These are phyloP conservation scores for Anhinga anhinga DNA, from an alignment of 2,113 vertebrate genomes.

Conservation along the genomic window DNA sequence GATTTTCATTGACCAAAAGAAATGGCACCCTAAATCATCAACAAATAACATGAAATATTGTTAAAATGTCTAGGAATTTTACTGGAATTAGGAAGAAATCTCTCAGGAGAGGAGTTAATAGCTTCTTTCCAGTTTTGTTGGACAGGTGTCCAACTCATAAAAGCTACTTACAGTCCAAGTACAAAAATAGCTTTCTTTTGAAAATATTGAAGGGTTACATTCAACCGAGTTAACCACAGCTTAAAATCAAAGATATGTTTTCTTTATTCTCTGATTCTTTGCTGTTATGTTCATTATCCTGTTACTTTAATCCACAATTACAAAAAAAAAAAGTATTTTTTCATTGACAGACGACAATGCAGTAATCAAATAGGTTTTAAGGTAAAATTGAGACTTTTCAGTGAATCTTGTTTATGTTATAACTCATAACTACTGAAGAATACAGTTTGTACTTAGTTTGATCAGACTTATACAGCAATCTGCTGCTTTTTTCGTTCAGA, in stretches of 20 bases:
- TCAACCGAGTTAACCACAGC: background rate
- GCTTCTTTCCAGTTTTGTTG: background rate
- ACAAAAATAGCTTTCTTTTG: background rate
- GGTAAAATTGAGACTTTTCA: background rate
- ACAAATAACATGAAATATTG: background rate
- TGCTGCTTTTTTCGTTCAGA: background rate
- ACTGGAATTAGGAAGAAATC: background rate
- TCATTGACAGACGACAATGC: background rate
- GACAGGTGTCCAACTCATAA: background rate
- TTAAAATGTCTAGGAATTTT: background rate
- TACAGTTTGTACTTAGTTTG: constrained; percentile 3
- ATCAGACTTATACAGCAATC: background rate
- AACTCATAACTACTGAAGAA: constrained; percentile 8
- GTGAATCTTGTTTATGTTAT: background rate
- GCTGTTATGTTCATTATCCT: background rate
- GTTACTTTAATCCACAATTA: background rate
- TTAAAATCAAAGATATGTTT: background rate
- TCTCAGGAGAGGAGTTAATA: background rate
- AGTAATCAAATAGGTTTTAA: background rate
- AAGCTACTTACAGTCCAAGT: background rate
- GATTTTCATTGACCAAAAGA: background rate
- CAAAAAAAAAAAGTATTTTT: background rate
- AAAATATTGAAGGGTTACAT: background rate
- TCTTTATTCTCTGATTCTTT: background rate
- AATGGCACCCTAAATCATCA: background rate